Conservation (phyloP, 2,888 invertebrate genomes). For the Lepetodrilus schrolli region DNA sequence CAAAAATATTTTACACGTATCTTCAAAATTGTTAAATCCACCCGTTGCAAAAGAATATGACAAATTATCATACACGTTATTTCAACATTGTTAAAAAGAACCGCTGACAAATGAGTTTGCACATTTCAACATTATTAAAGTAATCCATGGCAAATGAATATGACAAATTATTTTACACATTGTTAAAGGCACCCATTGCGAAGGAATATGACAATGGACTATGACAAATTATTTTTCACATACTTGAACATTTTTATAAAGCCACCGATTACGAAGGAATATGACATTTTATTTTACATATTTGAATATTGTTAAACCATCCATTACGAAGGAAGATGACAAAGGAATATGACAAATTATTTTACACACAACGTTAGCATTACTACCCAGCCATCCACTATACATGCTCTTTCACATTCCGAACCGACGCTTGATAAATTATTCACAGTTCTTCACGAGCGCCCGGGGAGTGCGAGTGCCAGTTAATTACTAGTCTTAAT, state of each 20-base stretch:
- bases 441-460: background rate
- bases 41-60: no score
- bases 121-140: no score
- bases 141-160: no score
- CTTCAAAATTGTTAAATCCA: no score
- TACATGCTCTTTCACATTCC: background rate
- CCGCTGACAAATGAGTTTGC: no score
- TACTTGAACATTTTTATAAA: no score
- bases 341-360: background rate
- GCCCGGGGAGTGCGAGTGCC: background rate
- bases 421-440: background rate
- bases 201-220: background rate
- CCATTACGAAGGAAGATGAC: background rate
- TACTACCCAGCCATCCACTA: background rate
- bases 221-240: no score
- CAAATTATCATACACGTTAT: no score
- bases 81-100: no score
- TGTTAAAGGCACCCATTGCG: background rate
- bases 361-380: background rate
- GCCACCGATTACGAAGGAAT: no score
- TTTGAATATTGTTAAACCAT: background rate
- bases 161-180: background rate
- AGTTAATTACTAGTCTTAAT: constrained; percentile 10
- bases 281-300: background rate
- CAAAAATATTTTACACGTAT: no score